Evolutionary conservation across 2,888 invertebrate species (phyloP).

Genomic region (Catotricha subobsoleta): DNA sequence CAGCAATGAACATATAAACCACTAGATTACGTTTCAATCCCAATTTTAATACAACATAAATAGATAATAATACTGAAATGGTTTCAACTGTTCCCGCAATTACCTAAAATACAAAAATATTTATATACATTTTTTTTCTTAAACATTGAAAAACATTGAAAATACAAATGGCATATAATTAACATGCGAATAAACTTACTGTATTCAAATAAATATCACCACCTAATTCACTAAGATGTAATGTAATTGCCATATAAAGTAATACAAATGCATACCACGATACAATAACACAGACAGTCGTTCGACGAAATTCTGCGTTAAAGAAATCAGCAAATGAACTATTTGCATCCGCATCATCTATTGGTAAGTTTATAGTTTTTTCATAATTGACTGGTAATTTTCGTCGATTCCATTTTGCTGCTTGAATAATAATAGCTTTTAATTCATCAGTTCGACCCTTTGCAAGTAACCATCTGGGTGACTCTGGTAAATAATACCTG

Average conservation of each 20-base stretch:
- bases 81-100: conserved; percentile 54
- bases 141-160: too few species aligned
- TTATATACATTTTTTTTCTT: too few species aligned
- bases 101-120: conserved; percentile 22
- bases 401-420: conserved; percentile 44
- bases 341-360: conserved; percentile 27
- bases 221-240: conserved; percentile 55
- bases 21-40: conserved; percentile 53
- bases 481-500: conserved; percentile 60
- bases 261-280: conserved; percentile 60
- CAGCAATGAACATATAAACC: conserved; percentile 47
- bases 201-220: conserved; percentile 55
- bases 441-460: conserved; percentile 51
- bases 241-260: conserved; percentile 58
- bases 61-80: conserved; percentile 52
- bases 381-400: conserved; percentile 46
- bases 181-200: too few species aligned
- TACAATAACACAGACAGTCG: conserved; percentile 47
- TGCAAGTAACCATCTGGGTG: conserved; percentile 57
- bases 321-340: conserved; percentile 46
- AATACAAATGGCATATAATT: too few species aligned
- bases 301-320: conserved; percentile 42
- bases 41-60: conserved; percentile 48
- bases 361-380: conserved; percentile 37
- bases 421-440: conserved; percentile 41